Evolutionary conservation across 2,797 vertebrate species (phyloP).

Genomic region (Acropternis orthonyx): DNA sequence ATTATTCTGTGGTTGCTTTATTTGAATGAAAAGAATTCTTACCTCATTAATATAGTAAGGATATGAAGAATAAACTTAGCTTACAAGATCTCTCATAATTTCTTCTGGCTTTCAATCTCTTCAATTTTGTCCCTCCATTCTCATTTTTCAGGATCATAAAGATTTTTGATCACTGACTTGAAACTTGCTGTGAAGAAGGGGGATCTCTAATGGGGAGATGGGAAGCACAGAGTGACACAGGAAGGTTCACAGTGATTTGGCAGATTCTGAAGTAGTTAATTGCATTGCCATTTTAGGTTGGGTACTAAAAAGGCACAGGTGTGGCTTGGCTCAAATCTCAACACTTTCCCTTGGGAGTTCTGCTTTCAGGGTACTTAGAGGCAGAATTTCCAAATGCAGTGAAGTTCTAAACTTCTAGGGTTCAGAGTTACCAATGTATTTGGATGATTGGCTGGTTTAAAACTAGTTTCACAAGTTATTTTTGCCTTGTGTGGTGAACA

Average conservation of each 20-base stretch:
- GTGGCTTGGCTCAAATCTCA: slow-evolving; percentile 22
- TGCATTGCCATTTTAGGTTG: not conserved
- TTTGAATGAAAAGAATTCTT: not conserved
- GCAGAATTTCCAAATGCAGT: not conserved
- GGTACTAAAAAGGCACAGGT: not conserved
- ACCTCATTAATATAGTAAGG: not conserved
- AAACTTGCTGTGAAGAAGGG: not conserved
- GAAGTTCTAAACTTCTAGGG: not conserved
- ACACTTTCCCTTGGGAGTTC: not conserved
- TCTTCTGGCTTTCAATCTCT: not conserved
- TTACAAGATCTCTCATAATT: not conserved
- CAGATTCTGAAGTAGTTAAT: not conserved
- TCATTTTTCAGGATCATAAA: not conserved
- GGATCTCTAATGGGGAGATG: not conserved
- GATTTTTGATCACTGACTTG: not conserved
- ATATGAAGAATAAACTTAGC: not conserved
- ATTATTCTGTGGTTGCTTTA: not conserved
- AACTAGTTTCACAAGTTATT: not conserved
- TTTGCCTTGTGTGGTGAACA: not conserved
- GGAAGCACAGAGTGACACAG: not conserved
- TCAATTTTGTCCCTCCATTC: not conserved
- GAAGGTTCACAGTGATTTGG: not conserved
- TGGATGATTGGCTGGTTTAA: not conserved
- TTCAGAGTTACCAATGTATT: not conserved
- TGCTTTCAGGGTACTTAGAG: not conserved